Evolutionary conservation across 2,888 invertebrate genomes (phyloP), one percentile per base, ranked within the genome.

Genomic region (Pedicia rivosa): DNA sequence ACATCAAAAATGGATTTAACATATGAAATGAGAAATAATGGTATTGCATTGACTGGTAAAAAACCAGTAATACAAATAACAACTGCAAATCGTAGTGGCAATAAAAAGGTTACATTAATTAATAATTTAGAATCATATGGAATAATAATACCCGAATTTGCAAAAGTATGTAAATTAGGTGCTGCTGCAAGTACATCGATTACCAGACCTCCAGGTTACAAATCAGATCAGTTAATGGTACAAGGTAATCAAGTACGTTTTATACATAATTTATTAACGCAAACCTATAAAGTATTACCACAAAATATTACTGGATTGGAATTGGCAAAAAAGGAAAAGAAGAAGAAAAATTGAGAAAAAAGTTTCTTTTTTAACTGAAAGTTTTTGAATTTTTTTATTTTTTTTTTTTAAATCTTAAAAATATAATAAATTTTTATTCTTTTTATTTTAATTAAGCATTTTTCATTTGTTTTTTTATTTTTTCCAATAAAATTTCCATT

Each of bases 31-130:
- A 52, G 56, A 40, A 55, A 52, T 31, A 39, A 43, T 26, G 33
- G 50, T 50, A 25, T 58, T 53, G 37, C 57, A 5, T 51, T 51
- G 46, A 78, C 77, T 52, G 75, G 77, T 31, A 76, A 78, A 55
- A 65, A 88, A 35, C 76, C 80, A 24, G 77, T 82, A 4, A 75
- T 92, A 45, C 73, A 71, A 47, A 76, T 92, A 63, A 72, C 72
- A 12, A 71, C 87, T 5, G 76, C 72, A 14, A 75, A 74, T n/a
- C 64, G 91, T 40, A 74, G 79, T 15, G 81, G 84, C 15, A 87
- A 87, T 55, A 92, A 92, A 57, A 90, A 88, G 70, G 90, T 86
- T 36, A 94, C 94, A 2, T 59, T 92, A 35, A 74, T 95, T 3
- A 84, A 86, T 47, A 91, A 94, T 63, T 67, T 94, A 51, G 86